Evolutionary conservation across 2,797 vertebrate genomes (phyloP), one percentile per base, ranked within the genome.

Genomic region (Carduelis carduelis): DNA sequence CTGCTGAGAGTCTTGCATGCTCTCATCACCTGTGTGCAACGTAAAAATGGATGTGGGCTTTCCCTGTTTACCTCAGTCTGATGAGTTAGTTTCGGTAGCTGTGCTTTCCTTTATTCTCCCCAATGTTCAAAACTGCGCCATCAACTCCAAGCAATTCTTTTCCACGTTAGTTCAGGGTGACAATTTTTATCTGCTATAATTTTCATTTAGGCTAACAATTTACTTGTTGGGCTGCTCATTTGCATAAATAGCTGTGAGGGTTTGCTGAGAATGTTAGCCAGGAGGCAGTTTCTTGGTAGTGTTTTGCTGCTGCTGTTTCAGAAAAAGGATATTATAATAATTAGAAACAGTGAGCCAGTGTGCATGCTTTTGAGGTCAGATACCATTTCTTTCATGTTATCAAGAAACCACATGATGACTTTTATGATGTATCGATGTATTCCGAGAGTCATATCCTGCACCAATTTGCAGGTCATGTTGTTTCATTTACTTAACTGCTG

Each of bases 151-250:
- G 76, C 13, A 17, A 61, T 93, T 91, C 78, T 89, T 88, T 76
- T 34, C 57, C 69, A 87, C 80, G 72, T 83, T 95, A 95, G 80
- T 74, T 90, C 79, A 80, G 59, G 80, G 66, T 91, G 79, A 85
- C 63, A 75, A 72, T 91, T 93, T 92, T 47, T 71, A 74, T 95
- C 81, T 82, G 35, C 76, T 89, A 75, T 81, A 93, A 81, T 95
- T 94, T 92, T 97, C 83, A 95, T 61, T 95, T 87, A 81, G 87
- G 41, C 46, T 89, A 89, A 88, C 71, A 95, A 95, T 83, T 96
- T 96, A 91, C 63, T 92, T 91, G 79, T 74, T 77, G 60, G 92
- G 85, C 74, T 95, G 89, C 66, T 97, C 95, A 57, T 91, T 94
- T 95, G 87, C 94, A 78, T 91, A 91, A 52, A 79, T 81, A 96